Evolutionary conservation across 92 coral and sea anemone species (phyloP).

Genomic region (Phymanthus crucifer): DNA sequence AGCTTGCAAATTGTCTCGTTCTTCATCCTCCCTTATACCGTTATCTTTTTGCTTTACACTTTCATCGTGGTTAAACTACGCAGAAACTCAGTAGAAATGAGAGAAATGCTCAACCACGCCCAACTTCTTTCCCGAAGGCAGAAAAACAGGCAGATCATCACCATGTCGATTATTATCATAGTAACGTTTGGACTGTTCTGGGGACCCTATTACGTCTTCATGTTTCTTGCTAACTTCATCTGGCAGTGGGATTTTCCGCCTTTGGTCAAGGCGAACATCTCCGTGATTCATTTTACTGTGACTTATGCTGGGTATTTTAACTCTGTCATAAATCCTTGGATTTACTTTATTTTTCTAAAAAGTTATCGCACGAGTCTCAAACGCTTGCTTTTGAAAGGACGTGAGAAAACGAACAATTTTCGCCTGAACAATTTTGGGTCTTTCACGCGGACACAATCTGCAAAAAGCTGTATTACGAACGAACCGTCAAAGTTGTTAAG

Average conservation of each 20-base stretch:
- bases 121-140: neutral
- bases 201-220: constrained; percentile 1
- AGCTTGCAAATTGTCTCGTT: neutral
- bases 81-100: neutral
- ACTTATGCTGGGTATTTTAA: neutral
- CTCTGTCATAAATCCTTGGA: neutral
- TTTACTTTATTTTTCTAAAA: neutral
- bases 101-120: neutral
- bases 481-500: neutral
- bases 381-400: neutral
- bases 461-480: neutral
- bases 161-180: constrained; percentile 7
- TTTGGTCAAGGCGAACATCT: neutral
- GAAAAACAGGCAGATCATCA: neutral
- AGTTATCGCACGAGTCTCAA: neutral
- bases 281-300: neutral
- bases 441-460: neutral
- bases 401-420: neutral
- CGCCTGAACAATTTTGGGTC: neutral
- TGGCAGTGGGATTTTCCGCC: neutral
- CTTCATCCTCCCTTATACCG: constrained; percentile 4
- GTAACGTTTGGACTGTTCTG: constrained; percentile 7
- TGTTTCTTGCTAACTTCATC: constrained; percentile 1
- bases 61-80: neutral
- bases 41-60: neutral